These are phyloP conservation scores for Triplophysa yarkandensis DNA, from an alignment of 2,797 vertebrate species.

Conservation along the genomic window DNA sequence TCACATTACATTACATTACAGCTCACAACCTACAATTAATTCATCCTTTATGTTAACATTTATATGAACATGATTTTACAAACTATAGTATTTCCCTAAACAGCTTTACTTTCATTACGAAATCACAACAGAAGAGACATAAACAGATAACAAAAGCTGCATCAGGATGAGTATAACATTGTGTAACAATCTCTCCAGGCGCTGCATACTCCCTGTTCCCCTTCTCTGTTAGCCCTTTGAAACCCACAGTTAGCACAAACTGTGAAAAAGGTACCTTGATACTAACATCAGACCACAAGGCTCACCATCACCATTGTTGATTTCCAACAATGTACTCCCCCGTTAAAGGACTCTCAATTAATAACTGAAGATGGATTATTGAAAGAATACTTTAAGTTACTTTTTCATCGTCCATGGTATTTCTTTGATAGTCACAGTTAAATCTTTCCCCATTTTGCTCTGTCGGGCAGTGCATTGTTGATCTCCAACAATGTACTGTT, in stretches of 20 bases:
- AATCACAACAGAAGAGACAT: neutral
- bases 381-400: slow-evolving; percentile 26
- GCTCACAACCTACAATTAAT: neutral
- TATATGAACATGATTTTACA: neutral
- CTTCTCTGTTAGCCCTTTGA: slow-evolving; percentile 87
- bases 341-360: slow-evolving; percentile 55
- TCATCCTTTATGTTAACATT: neutral
- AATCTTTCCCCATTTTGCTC: slow-evolving; percentile 77
- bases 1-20: neutral
- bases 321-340: slow-evolving; percentile 89
- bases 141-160: slow-evolving; percentile 12
- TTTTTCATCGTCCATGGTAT: slow-evolving; percentile 44
- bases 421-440: slow-evolving; percentile 57
- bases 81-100: neutral
- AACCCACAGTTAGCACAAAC: slow-evolving; percentile 88
- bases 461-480: slow-evolving; percentile 93
- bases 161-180: slow-evolving; percentile 69
- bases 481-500: slow-evolving; percentile 95
- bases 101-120: slow-evolving; percentile 1
- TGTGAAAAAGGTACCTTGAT: slow-evolving; percentile 89
- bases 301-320: slow-evolving; percentile 83
- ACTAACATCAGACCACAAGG: slow-evolving; percentile 71
- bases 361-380: slow-evolving; percentile 31
- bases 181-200: slow-evolving; percentile 80
- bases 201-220: slow-evolving; percentile 81